Conservation (phyloP, 2,888 invertebrate genomes). For the Synanthedon andrenaeformis region DNA sequence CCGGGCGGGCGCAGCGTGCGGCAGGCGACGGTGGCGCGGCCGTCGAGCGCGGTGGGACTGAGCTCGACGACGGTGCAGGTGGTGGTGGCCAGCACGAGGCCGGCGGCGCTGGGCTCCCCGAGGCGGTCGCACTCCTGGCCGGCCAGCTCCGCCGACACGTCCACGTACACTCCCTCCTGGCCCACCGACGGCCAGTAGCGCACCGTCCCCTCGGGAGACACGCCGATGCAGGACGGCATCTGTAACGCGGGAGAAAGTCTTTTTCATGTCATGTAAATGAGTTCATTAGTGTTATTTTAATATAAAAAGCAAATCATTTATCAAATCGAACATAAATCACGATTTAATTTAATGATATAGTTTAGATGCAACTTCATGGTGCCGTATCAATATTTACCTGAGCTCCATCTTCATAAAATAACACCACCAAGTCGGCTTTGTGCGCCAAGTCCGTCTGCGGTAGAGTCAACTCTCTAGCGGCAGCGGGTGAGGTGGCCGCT, state of each 20-base stretch:
- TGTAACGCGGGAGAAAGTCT: too few species aligned
- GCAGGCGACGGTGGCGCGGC: constrained; percentile 76
- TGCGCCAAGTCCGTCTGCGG: constrained; percentile 95
- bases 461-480: constrained; percentile 86
- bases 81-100: constrained; percentile 90
- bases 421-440: constrained; percentile 84
- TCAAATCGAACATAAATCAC: too few species aligned
- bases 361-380: too few species aligned
- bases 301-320: too few species aligned
- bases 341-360: too few species aligned
- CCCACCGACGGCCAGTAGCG: constrained; percentile 93
- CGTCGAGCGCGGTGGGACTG: constrained; percentile 45
- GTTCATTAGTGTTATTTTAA: too few species aligned
- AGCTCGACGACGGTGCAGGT: constrained; percentile 83
- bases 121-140: constrained; percentile 88
- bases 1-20: constrained; percentile 79
- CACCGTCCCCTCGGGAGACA: constrained; percentile 92
- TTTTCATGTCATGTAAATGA: neutral
- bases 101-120: constrained; percentile 75
- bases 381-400: constrained; percentile 24
- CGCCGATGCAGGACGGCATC: constrained; percentile 89
- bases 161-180: constrained; percentile 87
- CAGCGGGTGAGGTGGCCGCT: constrained; percentile 34
- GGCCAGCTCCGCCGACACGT: constrained; percentile 86
- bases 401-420: constrained; percentile 69